Conservation (phyloP, 2,888 invertebrate species). For the Malachius bipustulatus region DNA sequence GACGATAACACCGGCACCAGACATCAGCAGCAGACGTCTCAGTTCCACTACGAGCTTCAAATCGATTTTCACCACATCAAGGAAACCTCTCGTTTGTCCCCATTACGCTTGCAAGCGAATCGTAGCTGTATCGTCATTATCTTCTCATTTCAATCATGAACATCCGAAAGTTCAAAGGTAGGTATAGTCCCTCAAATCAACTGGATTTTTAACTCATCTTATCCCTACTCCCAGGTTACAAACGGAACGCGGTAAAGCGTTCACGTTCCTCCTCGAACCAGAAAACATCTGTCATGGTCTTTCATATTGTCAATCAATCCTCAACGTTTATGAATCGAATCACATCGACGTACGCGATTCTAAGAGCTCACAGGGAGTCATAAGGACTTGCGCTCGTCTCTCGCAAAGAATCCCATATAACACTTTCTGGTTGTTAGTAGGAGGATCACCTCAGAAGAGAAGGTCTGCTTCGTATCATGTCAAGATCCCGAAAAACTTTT, state of each 20-base stretch:
- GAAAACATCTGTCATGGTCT: constrained; percentile 23
- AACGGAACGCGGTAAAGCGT: constrained; percentile 25
- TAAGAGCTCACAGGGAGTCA: constrained; percentile 24
- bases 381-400: constrained; percentile 26
- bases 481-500: too few species aligned
- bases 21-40: too few species aligned
- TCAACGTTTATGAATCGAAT: constrained; percentile 28
- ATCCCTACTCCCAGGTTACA: constrained; percentile 21
- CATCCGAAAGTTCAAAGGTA: constrained; percentile 26
- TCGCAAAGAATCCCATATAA: constrained; percentile 25
- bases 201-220: too few species aligned
- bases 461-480: too few species aligned
- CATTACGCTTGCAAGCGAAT: constrained; percentile 31
- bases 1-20: too few species aligned
- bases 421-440: constrained; percentile 34
- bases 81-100: constrained; percentile 27
- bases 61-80: too few species aligned
- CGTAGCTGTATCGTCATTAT: constrained; percentile 29
- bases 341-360: constrained; percentile 22
- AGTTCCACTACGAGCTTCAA: too few species aligned
- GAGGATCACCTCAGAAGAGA: constrained; percentile 24
- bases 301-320: constrained; percentile 28
- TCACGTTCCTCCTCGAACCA: constrained; percentile 26
- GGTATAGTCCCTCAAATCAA: too few species aligned
- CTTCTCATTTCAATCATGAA: constrained; percentile 31